These are phyloP conservation scores for Lysandra bellargus DNA, from an alignment of 2,888 invertebrate genomes.

Conservation along the genomic window DNA sequence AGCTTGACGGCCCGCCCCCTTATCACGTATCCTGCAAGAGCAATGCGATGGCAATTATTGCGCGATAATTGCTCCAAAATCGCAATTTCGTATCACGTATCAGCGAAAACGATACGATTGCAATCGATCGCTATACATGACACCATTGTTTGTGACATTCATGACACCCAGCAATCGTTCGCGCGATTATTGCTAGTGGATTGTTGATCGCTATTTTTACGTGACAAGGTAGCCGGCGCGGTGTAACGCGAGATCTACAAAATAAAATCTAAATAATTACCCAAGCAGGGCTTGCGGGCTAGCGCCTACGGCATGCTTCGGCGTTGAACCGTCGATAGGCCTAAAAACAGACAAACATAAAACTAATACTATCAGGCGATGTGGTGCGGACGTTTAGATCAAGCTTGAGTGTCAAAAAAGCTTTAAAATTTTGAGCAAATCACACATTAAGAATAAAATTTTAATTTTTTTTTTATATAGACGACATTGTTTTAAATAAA, in stretches of 20 bases:
- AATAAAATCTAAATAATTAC: slow-evolving; percentile 74
- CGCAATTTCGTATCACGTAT: too few relatives aligned
- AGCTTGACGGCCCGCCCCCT: too few relatives aligned
- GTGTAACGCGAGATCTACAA: slow-evolving; percentile 29
- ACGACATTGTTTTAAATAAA: neutral
- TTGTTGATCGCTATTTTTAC: too few relatives aligned
- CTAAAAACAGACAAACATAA: slow-evolving; percentile 82
- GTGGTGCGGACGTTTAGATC: slow-evolving; percentile 44
- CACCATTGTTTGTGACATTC: too few relatives aligned
- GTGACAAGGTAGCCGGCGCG: too few relatives aligned
- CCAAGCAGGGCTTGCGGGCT: slow-evolving; percentile 82
- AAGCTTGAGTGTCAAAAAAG: slow-evolving; percentile 33
- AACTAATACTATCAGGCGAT: slow-evolving; percentile 58
- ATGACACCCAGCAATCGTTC: too few relatives aligned
- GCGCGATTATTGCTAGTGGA: too few relatives aligned
- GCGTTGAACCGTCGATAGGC: slow-evolving; percentile 81
- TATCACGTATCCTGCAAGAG: too few relatives aligned
- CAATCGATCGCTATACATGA: too few relatives aligned
- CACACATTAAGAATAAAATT: neutral
- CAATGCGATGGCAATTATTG: too few relatives aligned
- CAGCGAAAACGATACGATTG: too few relatives aligned
- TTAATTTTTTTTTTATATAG: neutral
- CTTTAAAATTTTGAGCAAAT: neutral
- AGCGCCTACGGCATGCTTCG: slow-evolving; percentile 80
- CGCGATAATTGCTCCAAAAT: too few relatives aligned